phyloP scores from a whole-genome alignment of 2,113 vertebrate genomes.

The Acrocephalus arundinaceus region DNA sequence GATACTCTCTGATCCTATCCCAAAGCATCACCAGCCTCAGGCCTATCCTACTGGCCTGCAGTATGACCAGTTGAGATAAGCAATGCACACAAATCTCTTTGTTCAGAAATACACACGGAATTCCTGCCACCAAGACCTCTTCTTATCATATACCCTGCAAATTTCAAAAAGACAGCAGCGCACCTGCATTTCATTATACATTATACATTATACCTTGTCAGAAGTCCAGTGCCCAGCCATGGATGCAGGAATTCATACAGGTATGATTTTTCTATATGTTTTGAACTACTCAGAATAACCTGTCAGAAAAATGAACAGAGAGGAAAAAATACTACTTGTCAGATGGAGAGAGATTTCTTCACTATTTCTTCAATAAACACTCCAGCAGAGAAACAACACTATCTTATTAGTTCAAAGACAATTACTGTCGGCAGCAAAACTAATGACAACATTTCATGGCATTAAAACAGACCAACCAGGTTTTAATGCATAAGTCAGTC shows the following conservation, averaged over 20 bases:
- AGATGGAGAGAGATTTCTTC: not conserved
- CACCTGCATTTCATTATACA: constrained; percentile 47
- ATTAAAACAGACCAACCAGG: not conserved
- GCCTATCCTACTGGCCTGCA: not conserved
- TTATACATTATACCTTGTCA: constrained; percentile 80
- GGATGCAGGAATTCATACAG: constrained; percentile 88
- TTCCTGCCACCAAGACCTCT: not conserved
- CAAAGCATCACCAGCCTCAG: not conserved
- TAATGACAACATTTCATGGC: not conserved
- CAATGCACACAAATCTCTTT: not conserved
- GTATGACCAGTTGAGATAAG: not conserved
- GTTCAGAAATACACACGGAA: not conserved
- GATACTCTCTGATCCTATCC: not conserved
- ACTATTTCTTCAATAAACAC: not conserved
- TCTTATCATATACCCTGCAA: not conserved
- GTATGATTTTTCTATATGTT: constrained; percentile 86
- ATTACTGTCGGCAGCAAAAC: not conserved
- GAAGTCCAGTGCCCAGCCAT: constrained; percentile 93
- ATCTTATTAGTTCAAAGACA: not conserved
- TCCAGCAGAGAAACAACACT: not conserved
- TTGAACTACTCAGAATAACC: constrained; percentile 81
- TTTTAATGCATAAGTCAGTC: not conserved
- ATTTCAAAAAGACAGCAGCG: not conserved
- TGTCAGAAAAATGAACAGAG: constrained; percentile 42
- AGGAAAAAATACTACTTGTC: not conserved